Evolutionary conservation across 2,888 invertebrate genomes (phyloP).

Genomic region (Luffia ferchaultella): DNA sequence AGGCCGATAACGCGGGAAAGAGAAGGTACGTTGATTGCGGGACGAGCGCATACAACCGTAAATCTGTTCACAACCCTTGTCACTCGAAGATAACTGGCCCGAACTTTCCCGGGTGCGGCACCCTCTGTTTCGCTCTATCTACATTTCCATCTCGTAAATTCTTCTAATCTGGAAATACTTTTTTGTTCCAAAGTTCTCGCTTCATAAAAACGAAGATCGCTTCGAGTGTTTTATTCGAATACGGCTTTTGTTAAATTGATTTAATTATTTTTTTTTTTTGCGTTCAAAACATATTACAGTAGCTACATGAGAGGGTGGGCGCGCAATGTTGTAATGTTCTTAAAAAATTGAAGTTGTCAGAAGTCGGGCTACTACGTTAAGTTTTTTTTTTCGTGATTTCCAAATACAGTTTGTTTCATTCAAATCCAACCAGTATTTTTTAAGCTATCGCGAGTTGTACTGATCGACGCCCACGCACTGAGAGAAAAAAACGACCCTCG

Average conservation of each 20-base stretch:
- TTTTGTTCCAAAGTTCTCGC: neutral
- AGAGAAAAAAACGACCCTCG: no score
- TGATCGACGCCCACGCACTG: no score
- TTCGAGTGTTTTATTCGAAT: neutral
- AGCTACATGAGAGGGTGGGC: no score
- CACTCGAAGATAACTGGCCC: neutral
- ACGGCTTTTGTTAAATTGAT: neutral
- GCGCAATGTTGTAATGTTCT: no score
- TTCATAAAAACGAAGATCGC: neutral
- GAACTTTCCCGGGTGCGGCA: neutral
- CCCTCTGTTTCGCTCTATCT: neutral
- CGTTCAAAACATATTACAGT: no score
- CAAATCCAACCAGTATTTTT: no score
- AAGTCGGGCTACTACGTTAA: no score
- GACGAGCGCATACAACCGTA: neutral
- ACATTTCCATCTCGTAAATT: neutral
- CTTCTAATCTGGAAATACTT: neutral
- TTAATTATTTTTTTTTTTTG: neutral
- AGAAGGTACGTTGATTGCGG: neutral
- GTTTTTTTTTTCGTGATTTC: no score
- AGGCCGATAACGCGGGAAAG: no score
- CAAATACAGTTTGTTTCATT: no score
- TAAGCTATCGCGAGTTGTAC: no score
- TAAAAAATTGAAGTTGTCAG: no score
- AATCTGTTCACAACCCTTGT: neutral